Evolutionary conservation across 2,113 vertebrate genomes (phyloP).

Genomic region (Platanista minor): DNA sequence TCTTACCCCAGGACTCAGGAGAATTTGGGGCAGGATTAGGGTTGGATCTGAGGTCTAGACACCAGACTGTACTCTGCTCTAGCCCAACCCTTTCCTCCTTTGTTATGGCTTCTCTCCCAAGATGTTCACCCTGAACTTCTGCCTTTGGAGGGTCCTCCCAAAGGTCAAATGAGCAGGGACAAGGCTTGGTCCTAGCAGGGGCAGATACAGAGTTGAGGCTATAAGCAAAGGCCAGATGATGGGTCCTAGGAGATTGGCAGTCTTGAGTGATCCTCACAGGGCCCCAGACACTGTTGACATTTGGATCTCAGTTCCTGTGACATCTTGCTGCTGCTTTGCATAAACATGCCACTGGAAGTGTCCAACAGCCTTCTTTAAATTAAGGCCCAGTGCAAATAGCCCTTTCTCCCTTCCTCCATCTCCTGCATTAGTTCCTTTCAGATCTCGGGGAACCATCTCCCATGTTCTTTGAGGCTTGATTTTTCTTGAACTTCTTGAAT

Average conservation of each 20-base stretch:
- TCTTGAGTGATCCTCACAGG: background rate
- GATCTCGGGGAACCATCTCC: background rate
- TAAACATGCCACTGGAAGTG: background rate
- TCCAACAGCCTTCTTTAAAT: background rate
- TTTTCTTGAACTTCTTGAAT: background rate
- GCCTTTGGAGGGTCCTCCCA: background rate
- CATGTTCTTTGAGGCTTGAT: background rate
- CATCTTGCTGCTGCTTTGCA: background rate
- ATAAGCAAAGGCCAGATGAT: background rate
- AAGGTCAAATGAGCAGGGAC: background rate
- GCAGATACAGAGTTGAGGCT: background rate
- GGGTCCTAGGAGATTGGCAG: background rate
- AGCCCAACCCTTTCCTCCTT: background rate
- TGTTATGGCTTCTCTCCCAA: background rate
- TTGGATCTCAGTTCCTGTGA: background rate
- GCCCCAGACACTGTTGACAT: background rate
- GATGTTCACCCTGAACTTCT: background rate
- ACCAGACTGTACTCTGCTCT: background rate
- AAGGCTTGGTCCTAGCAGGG: background rate
- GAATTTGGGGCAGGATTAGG: background rate
- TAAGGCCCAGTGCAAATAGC: background rate
- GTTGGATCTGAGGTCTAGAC: background rate
- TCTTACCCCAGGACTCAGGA: background rate
- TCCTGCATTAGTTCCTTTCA: background rate
- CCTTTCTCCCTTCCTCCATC: background rate